phyloP scores from a whole-genome alignment of 2,888 invertebrate species.

The Hemithea aestivaria region DNA sequence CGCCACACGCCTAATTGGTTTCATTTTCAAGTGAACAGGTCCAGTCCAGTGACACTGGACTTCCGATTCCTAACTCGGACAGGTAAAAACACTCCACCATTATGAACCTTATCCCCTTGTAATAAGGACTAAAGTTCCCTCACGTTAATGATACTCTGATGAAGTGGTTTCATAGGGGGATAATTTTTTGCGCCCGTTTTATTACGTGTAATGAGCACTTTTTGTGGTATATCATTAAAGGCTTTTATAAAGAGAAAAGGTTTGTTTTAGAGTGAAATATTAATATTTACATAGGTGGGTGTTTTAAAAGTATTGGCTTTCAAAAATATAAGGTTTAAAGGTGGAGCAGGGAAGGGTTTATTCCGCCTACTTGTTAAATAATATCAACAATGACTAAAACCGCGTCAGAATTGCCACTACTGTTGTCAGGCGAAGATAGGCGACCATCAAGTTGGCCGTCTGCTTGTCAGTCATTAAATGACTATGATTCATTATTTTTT shows the following conservation, averaged over 20 bases:
- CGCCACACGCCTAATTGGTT: conserved; percentile 67
- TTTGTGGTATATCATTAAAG: conserved; percentile 17
- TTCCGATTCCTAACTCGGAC: conserved; percentile 45
- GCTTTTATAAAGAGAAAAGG: conserved; percentile 7
- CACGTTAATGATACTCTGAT: conserved; percentile 29
- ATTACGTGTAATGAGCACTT: conserved; percentile 26
- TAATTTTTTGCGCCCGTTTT: conserved; percentile 26
- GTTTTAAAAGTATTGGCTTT: too few species aligned
- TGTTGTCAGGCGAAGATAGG: too few species aligned
- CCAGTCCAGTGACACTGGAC: conserved; percentile 59
- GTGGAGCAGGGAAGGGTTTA: too few species aligned
- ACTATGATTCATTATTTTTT: too few species aligned
- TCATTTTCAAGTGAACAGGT: conserved; percentile 75
- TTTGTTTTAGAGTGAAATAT: too few species aligned
- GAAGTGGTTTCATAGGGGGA: conserved; percentile 27
- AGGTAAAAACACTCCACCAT: conserved; percentile 37
- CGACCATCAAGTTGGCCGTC: too few species aligned
- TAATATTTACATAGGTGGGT: too few species aligned
- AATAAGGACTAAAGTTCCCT: conserved; percentile 36
- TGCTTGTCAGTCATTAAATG: too few species aligned
- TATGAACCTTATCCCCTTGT: conserved; percentile 39
- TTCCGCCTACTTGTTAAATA: too few species aligned
- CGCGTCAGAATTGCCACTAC: too few species aligned
- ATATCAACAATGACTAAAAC: too few species aligned
- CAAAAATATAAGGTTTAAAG: too few species aligned